phyloP scores from a whole-genome alignment of 2,797 vertebrate genomes.

The Gambusia yucatana region DNA sequence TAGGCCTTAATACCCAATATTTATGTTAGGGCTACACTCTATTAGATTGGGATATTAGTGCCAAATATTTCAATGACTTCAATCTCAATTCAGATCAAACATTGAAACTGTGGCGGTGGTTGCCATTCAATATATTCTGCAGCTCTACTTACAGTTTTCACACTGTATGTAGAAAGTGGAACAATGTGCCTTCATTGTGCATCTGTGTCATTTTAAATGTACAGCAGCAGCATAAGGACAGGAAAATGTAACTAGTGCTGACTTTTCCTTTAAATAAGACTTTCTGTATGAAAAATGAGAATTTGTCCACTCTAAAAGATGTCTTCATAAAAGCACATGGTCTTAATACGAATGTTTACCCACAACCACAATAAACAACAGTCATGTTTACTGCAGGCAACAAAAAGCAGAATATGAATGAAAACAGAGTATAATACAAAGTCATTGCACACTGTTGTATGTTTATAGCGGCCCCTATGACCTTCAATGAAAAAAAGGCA shows the following conservation, averaged over 20 bases:
- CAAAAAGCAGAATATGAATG: constrained; percentile 64
- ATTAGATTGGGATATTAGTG: not conserved
- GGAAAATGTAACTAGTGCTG: not conserved
- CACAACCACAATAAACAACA: constrained; percentile 55
- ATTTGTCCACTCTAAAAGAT: constrained; percentile 16
- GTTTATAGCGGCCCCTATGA: constrained; percentile 55
- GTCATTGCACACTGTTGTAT: constrained; percentile 56
- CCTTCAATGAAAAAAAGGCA: constrained; percentile 5
- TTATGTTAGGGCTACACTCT: not conserved
- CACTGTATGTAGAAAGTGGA: not conserved
- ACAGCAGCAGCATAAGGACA: not conserved
- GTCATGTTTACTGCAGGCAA: constrained; percentile 67
- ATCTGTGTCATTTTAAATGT: not conserved
- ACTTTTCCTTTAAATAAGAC: not conserved
- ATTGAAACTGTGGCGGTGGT: not conserved
- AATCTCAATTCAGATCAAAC: not conserved
- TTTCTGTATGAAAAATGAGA: not conserved
- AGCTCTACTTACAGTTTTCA: not conserved
- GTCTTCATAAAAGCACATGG: constrained; percentile 50
- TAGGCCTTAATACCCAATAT: not conserved
- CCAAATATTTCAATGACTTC: not conserved
- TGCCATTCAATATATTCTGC: not conserved
- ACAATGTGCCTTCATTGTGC: not conserved
- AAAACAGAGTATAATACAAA: constrained; percentile 65
- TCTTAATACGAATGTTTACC: constrained; percentile 67